Percentiles rank a stretch among this genome's conserved stretches.
phyloP scores from a whole-genome alignment of 1,140 invertebrate species.

The Calliphora vicina region DNA sequence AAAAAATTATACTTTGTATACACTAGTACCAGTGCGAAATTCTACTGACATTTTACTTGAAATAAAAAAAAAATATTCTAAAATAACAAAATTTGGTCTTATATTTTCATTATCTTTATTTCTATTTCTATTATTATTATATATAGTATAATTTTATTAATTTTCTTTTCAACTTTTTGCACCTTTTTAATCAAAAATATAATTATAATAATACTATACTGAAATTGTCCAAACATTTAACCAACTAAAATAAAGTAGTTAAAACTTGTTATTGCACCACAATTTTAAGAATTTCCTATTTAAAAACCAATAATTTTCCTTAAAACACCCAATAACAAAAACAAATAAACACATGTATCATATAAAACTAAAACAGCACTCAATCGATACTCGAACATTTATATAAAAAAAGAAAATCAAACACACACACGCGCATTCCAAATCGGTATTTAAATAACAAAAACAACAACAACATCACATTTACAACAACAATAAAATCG shows the following conservation, averaged over 20 bases:
- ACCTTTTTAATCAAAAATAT: not conserved
- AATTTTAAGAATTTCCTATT: not conserved
- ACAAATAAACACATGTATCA: slow-evolving; percentile 1
- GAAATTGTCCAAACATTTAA: not conserved
- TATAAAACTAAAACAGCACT: not conserved
- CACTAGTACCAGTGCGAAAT: too few species aligned
- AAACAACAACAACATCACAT: not conserved
- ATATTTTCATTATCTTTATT: not conserved
- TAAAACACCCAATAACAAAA: not conserved
- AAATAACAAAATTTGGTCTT: not conserved
- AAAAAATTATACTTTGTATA: too few species aligned
- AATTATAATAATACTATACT: not conserved
- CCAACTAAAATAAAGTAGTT: not conserved
- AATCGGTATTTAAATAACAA: not conserved
- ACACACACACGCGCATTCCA: not conserved
- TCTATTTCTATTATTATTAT: not conserved
- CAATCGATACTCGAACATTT: not conserved
- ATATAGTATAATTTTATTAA: not conserved
- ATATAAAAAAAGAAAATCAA: not conserved
- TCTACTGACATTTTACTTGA: slow-evolving; percentile 38
- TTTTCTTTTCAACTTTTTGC: not conserved
- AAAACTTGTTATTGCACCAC: slow-evolving; percentile 13
- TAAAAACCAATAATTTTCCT: not conserved
- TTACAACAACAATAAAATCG: not conserved
- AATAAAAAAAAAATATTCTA: slow-evolving; percentile 37